Base-by-base conservation (phyloP, 2,113 vertebrate genomes). In the Colinus virginianus region DNA sequence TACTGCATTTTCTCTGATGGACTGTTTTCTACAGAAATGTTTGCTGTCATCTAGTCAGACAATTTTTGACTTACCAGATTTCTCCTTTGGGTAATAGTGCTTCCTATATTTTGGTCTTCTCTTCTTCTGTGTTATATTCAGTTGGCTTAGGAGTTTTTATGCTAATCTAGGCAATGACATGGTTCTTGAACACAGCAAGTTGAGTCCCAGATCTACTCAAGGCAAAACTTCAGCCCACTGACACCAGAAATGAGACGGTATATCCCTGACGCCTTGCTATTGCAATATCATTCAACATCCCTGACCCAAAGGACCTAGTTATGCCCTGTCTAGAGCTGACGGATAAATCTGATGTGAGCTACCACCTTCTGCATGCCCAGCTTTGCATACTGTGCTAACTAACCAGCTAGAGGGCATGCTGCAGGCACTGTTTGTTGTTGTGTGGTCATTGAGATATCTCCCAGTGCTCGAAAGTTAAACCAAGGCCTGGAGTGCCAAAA, bases 311-410 rank as follows among this genome's bases (percentile, higher is more conserved):
- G 32, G 25, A 25, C 25, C 20, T 38, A 5, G 22, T 4, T 66
- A 10, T 43, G 48, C 42, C 66, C 30, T 25, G 25, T 70, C 25
- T 38, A 14, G 67, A 28, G 67, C 67, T 26, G 26, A 20, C 21
- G n/a, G 81, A 68, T 20, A 76, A 81, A 84, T 21, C 7, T 78
- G 56, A 14, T 8, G 2, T n/a, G 28, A 90, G 14, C 7, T 25
- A 32, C 38, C 51, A 4, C 38, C 43, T 23, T 1, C 20, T 0
- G 0, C 3, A 7, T 45, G 26, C 49, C 59, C 0, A 0, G 6
- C 42, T 4, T 5, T 62, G 43, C 17, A 26, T 7, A 5, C 45
- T 40, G 40, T 40, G 58, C 46, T 70, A 7, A 1, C 46, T 70
- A 7, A 1, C 23, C 43, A 63, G 23, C 59, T 20, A 53, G 18